phyloP scores from a whole-genome alignment of 2,113 vertebrate species.

The Oncorhynchus mykiss region DNA sequence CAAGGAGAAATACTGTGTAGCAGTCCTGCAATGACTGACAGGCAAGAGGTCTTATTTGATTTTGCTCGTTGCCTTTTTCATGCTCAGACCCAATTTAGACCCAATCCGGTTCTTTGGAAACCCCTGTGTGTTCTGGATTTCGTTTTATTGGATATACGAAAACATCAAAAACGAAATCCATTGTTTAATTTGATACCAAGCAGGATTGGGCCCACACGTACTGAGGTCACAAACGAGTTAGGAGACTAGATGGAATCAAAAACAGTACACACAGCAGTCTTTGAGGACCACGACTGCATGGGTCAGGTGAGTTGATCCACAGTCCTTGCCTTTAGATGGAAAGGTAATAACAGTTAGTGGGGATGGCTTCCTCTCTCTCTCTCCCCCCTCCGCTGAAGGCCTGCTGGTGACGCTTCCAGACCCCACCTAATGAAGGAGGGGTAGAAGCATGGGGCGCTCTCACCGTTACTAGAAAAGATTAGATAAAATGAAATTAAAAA shows the following conservation, averaged over 20 bases:
- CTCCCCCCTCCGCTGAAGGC: slow-evolving; percentile 64
- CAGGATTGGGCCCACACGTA: background rate
- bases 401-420: slow-evolving; percentile 69
- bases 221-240: background rate
- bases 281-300: background rate
- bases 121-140: background rate
- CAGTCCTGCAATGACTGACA: slow-evolving; percentile 44
- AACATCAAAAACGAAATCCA: background rate
- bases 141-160: background rate
- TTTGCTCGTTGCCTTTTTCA: slow-evolving; percentile 35
- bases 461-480: slow-evolving; percentile 75
- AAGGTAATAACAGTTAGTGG: slow-evolving; percentile 49
- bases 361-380: slow-evolving; percentile 63
- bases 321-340: slow-evolving; percentile 11
- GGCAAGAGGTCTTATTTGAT: slow-evolving; percentile 47
- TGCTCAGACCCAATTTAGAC: background rate
- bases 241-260: background rate
- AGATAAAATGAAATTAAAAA: slow-evolving; percentile 66
- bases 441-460: slow-evolving; percentile 58
- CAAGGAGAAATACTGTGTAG: slow-evolving; percentile 11
- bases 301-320: background rate
- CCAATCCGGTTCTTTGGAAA: background rate
- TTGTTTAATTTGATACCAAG: background rate
- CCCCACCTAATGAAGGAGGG: slow-evolving; percentile 56
- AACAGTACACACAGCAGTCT: background rate